These are phyloP conservation scores for Gambusia holbrooki DNA, from an alignment of 2,113 vertebrate species.

Conservation along the genomic window DNA sequence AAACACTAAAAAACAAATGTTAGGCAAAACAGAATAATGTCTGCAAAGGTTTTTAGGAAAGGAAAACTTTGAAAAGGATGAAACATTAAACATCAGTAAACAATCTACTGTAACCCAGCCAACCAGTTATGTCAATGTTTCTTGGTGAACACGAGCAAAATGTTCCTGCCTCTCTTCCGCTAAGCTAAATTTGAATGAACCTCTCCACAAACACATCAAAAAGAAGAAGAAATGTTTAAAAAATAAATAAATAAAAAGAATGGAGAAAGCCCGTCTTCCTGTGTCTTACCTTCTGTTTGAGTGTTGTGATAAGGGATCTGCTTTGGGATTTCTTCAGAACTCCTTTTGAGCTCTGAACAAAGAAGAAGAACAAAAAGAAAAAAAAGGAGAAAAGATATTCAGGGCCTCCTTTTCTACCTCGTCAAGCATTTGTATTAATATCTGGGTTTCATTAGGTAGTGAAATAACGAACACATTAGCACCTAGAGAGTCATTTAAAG, in stretches of 20 bases:
- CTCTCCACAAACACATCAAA: constrained; percentile 13
- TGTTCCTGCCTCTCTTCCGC: too few species aligned
- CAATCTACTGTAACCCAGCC: too few species aligned
- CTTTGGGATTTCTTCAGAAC: constrained; percentile 90
- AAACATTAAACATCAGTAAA: neutral
- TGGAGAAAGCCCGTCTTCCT: neutral
- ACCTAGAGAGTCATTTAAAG: constrained; percentile 48
- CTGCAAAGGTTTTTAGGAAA: neutral
- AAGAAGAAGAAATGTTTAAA: neutral
- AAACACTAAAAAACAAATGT: neutral
- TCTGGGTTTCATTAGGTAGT: constrained; percentile 26
- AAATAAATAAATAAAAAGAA: too few species aligned
- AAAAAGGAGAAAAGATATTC: constrained; percentile 14
- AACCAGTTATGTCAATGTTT: too few species aligned
- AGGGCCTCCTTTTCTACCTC: constrained; percentile 7
- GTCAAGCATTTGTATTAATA: constrained; percentile 12
- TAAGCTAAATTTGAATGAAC: constrained; percentile 6
- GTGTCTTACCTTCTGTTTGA: constrained; percentile 91
- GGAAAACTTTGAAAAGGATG: neutral
- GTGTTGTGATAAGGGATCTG: constrained; percentile 89
- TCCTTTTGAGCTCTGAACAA: constrained; percentile 88
- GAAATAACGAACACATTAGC: constrained; percentile 47
- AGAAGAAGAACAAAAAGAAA: neutral
- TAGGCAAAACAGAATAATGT: neutral
- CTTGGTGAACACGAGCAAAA: too few species aligned